Evolutionary conservation across 1,140 invertebrate species (phyloP).

Genomic region (Dysdera silvatica): DNA sequence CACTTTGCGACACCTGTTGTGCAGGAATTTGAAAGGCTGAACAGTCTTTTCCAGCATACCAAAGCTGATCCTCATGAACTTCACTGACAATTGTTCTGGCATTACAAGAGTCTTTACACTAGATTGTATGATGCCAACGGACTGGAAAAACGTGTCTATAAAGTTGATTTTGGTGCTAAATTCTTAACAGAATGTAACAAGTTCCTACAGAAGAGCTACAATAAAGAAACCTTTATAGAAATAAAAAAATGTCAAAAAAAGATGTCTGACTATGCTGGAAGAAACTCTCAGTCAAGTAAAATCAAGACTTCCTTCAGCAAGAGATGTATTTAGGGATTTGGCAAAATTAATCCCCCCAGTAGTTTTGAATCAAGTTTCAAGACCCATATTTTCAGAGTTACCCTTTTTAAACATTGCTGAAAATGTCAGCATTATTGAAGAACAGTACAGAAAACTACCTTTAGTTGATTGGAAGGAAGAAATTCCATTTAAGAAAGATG

Average conservation of each 20-base stretch:
- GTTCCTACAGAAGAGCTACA: not conserved
- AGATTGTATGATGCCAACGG: not conserved
- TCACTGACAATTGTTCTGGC: not conserved
- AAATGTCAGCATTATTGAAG: not conserved
- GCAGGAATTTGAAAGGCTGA: not conserved
- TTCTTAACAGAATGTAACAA: not conserved
- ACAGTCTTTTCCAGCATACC: not conserved
- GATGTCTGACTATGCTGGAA: not conserved
- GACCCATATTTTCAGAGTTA: not conserved
- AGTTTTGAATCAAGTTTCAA: not conserved
- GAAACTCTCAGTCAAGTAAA: not conserved
- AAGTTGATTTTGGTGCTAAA: not conserved
- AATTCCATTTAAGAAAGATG: not conserved
- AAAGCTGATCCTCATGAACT: not conserved
- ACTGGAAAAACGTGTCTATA: not conserved
- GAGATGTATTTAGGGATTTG: not conserved
- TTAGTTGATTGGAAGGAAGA: not conserved
- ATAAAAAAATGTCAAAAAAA: not conserved
- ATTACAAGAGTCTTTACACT: not conserved
- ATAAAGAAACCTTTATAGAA: too few relatives aligned
- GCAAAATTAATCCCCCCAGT: not conserved
- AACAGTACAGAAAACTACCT: not conserved
- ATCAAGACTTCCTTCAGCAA: not conserved
- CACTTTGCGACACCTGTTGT: not conserved
- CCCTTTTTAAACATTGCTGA: not conserved